Evolutionary conservation across 2,113 vertebrate species (phyloP).

Genomic region (Nothocercus julius): DNA sequence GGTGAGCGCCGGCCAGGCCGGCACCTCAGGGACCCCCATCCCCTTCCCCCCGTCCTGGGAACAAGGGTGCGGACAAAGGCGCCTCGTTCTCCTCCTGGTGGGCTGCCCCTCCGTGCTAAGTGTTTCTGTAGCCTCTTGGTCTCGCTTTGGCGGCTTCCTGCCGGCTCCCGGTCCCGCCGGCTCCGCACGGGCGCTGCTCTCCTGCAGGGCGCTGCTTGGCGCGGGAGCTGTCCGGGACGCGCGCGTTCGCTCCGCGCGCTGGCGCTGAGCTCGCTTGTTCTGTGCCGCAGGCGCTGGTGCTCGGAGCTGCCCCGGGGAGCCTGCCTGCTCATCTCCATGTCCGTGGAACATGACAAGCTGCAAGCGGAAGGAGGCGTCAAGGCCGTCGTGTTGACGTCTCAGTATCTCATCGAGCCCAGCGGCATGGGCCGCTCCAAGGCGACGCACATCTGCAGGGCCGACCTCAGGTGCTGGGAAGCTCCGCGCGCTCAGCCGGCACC

Average conservation of each 20-base stretch:
- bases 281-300: constrained; percentile 77
- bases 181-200: too few relatives aligned
- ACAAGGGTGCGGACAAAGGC: too few relatives aligned
- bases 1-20: constrained; percentile 64
- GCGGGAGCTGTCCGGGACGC: too few relatives aligned
- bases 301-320: constrained; percentile 78
- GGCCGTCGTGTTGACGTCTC: constrained; percentile 82
- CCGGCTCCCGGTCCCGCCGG: too few relatives aligned
- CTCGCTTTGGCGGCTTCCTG: too few relatives aligned
- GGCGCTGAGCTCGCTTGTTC: not conserved
- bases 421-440: constrained; percentile 80
- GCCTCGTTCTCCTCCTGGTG: too few relatives aligned
- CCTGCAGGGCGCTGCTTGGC: too few relatives aligned
- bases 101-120: not conserved
- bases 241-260: not conserved
- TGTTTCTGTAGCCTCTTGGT: not conserved
- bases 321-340: constrained; percentile 82
- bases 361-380: constrained; percentile 77
- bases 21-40: rapidly evolving
- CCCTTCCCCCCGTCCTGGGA: not conserved
- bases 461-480: constrained; percentile 79
- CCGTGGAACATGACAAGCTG: constrained; percentile 81
- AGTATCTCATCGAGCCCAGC: constrained; percentile 84
- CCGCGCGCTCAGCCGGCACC: rapidly evolving
- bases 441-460: constrained; percentile 86